Evolutionary conservation across 2,113 vertebrate species (phyloP).

Genomic region (Gasterosteus nipponicus): DNA sequence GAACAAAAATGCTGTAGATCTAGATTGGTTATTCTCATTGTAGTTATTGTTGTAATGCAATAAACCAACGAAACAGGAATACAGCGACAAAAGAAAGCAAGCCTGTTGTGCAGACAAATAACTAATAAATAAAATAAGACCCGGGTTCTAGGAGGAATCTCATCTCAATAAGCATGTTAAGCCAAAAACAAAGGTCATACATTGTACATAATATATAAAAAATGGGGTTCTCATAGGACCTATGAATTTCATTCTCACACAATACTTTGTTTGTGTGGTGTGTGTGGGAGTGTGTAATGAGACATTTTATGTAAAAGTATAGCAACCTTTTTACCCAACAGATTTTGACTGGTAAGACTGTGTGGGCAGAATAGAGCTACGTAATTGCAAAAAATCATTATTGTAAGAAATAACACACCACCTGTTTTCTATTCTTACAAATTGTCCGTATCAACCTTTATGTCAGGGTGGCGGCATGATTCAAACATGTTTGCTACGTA

Average conservation of each 20-base stretch:
- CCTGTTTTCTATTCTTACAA: neutral
- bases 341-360: constrained; percentile 5
- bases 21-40: neutral
- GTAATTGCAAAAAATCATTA: neutral
- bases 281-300: constrained; percentile 5
- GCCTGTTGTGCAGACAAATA: neutral
- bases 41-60: neutral
- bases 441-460: neutral
- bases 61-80: neutral
- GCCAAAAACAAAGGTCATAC: neutral
- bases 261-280: constrained; percentile 5
- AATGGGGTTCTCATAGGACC: neutral
- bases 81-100: neutral
- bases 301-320: neutral
- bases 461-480: neutral
- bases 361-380: constrained; percentile 14
- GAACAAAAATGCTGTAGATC: neutral
- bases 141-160: neutral
- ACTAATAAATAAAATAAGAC: neutral
- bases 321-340: neutral
- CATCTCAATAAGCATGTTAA: neutral
- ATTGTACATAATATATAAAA: neutral
- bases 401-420: constrained; percentile 3
- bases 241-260: neutral
- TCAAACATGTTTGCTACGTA: neutral